Evolutionary conservation across 2,888 invertebrate genomes (phyloP).

Genomic region (Polyommatus icarus): DNA sequence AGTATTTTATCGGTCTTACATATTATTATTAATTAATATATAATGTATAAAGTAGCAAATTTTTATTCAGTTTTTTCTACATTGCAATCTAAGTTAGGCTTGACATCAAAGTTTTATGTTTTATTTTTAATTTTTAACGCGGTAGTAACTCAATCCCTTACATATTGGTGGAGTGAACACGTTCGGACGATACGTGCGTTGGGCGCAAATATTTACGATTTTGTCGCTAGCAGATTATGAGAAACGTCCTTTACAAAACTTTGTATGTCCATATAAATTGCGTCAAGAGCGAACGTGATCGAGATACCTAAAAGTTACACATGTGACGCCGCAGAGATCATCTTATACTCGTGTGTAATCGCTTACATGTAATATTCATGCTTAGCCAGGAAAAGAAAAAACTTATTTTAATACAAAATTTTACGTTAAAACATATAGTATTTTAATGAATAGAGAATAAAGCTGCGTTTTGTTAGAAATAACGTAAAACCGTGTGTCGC

Average conservation of each 20-base stretch:
- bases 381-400: neutral
- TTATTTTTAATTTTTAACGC: neutral
- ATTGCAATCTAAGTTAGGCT: neutral
- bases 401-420: neutral
- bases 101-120: neutral
- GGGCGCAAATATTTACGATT: constrained; percentile 21
- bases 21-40: too few species aligned
- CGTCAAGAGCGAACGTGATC: constrained; percentile 16
- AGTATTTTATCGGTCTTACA: neutral
- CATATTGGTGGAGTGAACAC: constrained; percentile 2
- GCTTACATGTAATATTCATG: neutral
- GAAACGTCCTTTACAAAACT: constrained; percentile 19
- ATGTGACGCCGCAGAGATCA: neutral
- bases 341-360: neutral
- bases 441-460: neutral
- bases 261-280: constrained; percentile 19
- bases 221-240: constrained; percentile 20
- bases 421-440: too few species aligned
- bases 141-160: constrained; percentile 2
- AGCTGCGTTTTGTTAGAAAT: constrained; percentile 1
- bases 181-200: constrained; percentile 8
- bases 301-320: constrained; percentile 6
- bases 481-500: constrained; percentile 1
- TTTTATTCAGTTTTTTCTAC: neutral
- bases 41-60: neutral